phyloP scores from a whole-genome alignment of 1,140 invertebrate species.

The Drosophila pallidifrons region DNA sequence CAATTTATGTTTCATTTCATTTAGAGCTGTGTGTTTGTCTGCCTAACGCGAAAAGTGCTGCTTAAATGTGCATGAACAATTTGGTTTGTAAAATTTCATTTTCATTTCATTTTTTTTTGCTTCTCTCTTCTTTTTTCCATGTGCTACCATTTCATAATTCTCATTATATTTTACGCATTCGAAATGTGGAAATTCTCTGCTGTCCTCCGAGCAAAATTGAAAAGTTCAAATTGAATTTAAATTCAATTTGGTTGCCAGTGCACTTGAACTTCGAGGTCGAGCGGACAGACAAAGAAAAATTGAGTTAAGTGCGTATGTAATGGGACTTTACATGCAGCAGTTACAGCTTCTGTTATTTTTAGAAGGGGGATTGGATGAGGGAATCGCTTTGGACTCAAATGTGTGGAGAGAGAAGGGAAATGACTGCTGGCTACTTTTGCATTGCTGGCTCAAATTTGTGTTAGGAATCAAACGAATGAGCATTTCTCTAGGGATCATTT shows the following conservation, averaged over 20 bases:
- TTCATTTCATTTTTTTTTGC: constrained; percentile 44
- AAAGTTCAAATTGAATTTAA: constrained; percentile 85
- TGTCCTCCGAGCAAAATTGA: constrained; percentile 61
- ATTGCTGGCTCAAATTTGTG: constrained; percentile 5
- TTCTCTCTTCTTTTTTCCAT: constrained; percentile 5
- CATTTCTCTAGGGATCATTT: constrained; percentile 53
- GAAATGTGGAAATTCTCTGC: constrained; percentile 63
- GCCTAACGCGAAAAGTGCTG: constrained; percentile 68
- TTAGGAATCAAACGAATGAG: constrained; percentile 28
- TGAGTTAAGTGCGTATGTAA: constrained; percentile 76
- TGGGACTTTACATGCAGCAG: constrained; percentile 54
- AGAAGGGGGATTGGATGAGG: constrained; percentile 1
- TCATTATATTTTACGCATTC: constrained; percentile 78
- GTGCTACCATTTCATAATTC: constrained; percentile 66
- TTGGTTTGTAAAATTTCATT: constrained; percentile 81
- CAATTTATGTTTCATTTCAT: constrained; percentile 22
- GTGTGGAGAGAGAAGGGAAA: constrained; percentile 6
- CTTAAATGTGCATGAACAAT: constrained; percentile 82
- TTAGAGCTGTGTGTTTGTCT: constrained; percentile 20
- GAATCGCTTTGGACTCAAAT: constrained; percentile 22
- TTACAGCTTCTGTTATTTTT: neutral
- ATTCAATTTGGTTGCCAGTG: constrained; percentile 77
- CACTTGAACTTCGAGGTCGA: constrained; percentile 50
- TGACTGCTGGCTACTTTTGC: constrained; percentile 10
- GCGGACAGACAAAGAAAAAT: constrained; percentile 59